phyloP scores from a whole-genome alignment of 1,140 invertebrate species.

The Drosophila repletoides region DNA sequence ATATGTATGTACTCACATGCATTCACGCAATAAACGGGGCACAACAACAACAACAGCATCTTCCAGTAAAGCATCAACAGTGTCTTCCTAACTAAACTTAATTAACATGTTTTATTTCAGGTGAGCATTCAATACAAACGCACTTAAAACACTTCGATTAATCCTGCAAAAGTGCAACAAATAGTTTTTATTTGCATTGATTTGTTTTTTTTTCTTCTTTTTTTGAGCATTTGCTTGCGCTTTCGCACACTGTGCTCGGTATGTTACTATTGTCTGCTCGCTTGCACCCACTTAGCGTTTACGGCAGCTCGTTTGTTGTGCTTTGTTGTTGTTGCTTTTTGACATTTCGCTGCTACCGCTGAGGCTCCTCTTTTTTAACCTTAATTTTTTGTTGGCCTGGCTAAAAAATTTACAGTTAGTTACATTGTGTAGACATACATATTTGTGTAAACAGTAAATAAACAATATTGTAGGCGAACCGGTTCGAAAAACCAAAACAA shows the following conservation, averaged over 20 bases:
- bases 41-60: slow-evolving; percentile 44
- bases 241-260: slow-evolving; percentile 28
- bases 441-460: no score
- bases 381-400: background rate
- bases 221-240: slow-evolving; percentile 33
- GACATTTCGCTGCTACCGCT: slow-evolving; percentile 32
- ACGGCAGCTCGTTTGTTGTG: slow-evolving; percentile 58
- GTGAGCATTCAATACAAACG: slow-evolving; percentile 38
- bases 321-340: slow-evolving; percentile 68
- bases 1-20: slow-evolving; percentile 42
- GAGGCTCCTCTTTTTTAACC: slow-evolving; percentile 23
- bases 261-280: slow-evolving; percentile 54
- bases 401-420: background rate
- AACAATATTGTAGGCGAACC: no score
- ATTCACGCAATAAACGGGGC: slow-evolving; percentile 60
- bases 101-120: slow-evolving; percentile 66
- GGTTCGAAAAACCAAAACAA: no score
- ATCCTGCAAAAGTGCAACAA: slow-evolving; percentile 43
- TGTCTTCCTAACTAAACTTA: slow-evolving; percentile 41
- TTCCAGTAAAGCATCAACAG: slow-evolving; percentile 47
- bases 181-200: slow-evolving; percentile 56
- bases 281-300: slow-evolving; percentile 52
- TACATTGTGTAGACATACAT: no score
- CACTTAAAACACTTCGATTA: slow-evolving; percentile 5
- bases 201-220: slow-evolving; percentile 31